Conservation (phyloP, 2,797 vertebrate species). For the Molossus molossus region DNA sequence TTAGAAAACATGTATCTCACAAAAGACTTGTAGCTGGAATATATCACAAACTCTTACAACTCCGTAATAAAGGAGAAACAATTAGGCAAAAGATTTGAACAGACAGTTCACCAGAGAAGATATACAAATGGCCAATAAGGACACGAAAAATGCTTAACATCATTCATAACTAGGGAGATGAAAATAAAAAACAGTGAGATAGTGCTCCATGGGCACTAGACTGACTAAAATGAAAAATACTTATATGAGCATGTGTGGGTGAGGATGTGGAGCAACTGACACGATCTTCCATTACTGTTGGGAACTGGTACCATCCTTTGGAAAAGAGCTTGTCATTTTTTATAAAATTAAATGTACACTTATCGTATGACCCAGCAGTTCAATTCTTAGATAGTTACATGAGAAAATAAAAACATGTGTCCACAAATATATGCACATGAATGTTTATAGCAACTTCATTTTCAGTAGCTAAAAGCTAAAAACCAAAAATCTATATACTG, state of each 20-base stretch:
- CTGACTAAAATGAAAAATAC: conserved; percentile 10
- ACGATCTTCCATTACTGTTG: neutral
- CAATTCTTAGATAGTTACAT: conserved; percentile 62
- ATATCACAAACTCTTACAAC: conserved; percentile 23
- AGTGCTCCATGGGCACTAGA: neutral
- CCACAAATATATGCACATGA: conserved; percentile 20
- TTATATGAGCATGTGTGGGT: neutral
- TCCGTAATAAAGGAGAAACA: conserved; percentile 59
- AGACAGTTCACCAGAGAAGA: conserved; percentile 28
- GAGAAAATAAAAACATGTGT: conserved; percentile 65
- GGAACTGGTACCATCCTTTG: neutral
- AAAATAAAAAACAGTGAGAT: conserved; percentile 30
- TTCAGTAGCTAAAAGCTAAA: conserved; percentile 59
- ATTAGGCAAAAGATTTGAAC: conserved; percentile 61
- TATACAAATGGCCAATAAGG: conserved; percentile 33
- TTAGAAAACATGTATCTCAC: neutral
- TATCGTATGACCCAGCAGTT: conserved; percentile 11
- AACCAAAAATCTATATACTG: conserved; percentile 44
- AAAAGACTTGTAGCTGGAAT: neutral
- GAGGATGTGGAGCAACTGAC: neutral
- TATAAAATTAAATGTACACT: conserved; percentile 48
- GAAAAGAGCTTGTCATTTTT: conserved; percentile 27
- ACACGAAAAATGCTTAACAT: neutral
- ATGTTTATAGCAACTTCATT: conserved; percentile 63
- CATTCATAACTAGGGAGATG: conserved; percentile 37